These are phyloP conservation scores for Macrophya alboannulata DNA, from an alignment of 2,888 invertebrate species.

Conservation along the genomic window DNA sequence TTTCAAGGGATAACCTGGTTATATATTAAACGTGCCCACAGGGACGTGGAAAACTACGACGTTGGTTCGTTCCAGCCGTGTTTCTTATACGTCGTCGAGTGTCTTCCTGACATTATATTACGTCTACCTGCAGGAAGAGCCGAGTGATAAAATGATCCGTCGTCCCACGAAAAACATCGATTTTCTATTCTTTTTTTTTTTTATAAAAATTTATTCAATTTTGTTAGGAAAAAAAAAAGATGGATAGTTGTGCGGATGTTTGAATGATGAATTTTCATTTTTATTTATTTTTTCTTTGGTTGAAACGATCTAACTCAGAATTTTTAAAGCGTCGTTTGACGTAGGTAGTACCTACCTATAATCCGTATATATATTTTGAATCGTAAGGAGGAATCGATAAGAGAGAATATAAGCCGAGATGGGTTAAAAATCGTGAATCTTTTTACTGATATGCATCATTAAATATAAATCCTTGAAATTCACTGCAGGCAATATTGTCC, in stretches of 20 bases:
- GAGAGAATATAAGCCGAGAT: neutral
- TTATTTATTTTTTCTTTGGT: neutral
- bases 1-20: constrained; percentile 7
- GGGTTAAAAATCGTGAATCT: neutral
- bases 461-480: constrained; percentile 14
- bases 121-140: neutral
- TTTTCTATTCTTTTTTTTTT: neutral
- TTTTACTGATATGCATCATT: constrained; percentile 24
- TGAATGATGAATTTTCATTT: no score
- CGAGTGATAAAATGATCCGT: neutral
- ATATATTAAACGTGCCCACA: neutral
- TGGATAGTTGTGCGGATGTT: no score
- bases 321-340: neutral
- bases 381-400: neutral
- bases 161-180: neutral
- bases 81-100: constrained; percentile 3
- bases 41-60: neutral
- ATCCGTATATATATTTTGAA: no score
- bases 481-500: neutral
- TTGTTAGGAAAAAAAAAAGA: neutral
- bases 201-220: neutral
- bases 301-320: neutral
- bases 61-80: neutral
- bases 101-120: neutral
- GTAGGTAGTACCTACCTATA: neutral